Base-by-base conservation (phyloP, 2,888 invertebrate genomes). In the Heliconius ethilla region DNA sequence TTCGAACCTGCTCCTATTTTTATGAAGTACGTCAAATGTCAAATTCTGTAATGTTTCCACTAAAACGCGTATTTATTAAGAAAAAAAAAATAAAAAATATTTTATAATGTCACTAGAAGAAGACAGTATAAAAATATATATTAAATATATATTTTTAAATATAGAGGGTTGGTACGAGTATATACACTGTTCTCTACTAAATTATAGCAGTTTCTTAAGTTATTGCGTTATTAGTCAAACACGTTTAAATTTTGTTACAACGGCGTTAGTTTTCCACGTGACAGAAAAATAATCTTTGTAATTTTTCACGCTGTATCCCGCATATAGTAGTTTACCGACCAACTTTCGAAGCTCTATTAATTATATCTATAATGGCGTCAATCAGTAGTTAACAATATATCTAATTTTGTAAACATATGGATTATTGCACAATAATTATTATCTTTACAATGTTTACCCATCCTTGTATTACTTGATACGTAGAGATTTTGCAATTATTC, bases 401-500 rank as follows among this genome's bases (percentile, higher is more conserved):
- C 2, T 18, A 27, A 3, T 65, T 27, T 65, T 1, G 18, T 29
- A 65, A 65, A 29, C 29, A 65, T 22, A 51, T 18, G 7, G 18
- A 22, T 51, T 22, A 51, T 3, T 65, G 7, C 18, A 65, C n/a
- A 59, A 59, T 59, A 59, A n/a, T 22, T 66, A 66, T 33, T 22
- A 66, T 66, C 66, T 66, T 66, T 33, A 33, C 22, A 66, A 66
- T 66, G 33, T 66, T 66, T 66, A 33, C 29, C 7, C 33, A 33
- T 33, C 33, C 33, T 33, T 66, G 33, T 2, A 2, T 65, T 33
- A 7, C 66, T 66, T 66, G 13, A 27, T 63, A 13, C 10, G 4
- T 15, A 27, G 10, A 63, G 29, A 65, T 65, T 33, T 18, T 29
- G 29, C 29, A 65, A 65, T 65, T 65, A 65, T 45, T 65, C 33